Conservation (phyloP, 2,113 vertebrate species). For the Rhinopomastus cyanomelas region DNA sequence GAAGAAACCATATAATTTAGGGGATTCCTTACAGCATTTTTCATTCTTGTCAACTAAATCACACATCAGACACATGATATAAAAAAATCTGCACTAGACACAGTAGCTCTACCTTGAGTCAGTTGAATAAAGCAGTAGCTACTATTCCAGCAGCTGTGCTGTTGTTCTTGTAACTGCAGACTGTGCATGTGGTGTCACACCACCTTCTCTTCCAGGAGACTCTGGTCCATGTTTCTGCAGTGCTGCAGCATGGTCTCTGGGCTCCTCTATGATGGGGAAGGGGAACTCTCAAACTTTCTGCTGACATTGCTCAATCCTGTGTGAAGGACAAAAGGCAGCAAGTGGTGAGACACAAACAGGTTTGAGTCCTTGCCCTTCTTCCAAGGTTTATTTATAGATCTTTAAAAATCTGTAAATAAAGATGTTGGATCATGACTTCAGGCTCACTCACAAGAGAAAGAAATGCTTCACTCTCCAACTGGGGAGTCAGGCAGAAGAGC, state of each 20-base stretch:
- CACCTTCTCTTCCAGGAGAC: not conserved
- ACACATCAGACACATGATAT: not conserved
- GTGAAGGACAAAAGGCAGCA: not conserved
- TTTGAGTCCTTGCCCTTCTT: not conserved
- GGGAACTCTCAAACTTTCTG: not conserved
- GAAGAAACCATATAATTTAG: constrained; percentile 12
- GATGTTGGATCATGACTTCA: not conserved
- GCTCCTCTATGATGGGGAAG: not conserved
- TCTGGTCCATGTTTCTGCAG: not conserved
- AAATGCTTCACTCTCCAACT: not conserved
- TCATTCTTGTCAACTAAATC: constrained; percentile 11
- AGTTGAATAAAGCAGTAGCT: not conserved
- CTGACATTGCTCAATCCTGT: not conserved
- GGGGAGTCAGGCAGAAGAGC: not conserved
- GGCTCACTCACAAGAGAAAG: not conserved
- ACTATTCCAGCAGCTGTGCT: not conserved
- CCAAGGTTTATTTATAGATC: not conserved
- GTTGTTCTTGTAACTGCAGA: not conserved
- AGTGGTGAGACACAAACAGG: not conserved
- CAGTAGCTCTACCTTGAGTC: not conserved
- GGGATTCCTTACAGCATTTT: constrained; percentile 26
- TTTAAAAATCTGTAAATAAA: not conserved
- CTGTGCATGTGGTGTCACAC: not conserved
- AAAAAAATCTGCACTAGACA: not conserved
- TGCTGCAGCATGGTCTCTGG: not conserved